Base-by-base conservation (phyloP, 2,888 invertebrate genomes). In the Cinara cedri region DNA sequence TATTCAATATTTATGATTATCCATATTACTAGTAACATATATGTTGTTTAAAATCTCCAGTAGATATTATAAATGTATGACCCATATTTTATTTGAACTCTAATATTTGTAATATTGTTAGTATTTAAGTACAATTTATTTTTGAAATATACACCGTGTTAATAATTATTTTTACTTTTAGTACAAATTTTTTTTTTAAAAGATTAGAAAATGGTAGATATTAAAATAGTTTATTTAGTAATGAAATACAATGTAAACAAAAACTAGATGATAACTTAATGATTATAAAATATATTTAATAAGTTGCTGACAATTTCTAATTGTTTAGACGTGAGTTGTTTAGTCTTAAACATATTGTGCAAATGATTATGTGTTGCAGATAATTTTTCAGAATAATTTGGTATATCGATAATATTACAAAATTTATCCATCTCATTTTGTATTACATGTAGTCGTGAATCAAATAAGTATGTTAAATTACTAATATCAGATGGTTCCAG, bases 261-360 rank as follows among this genome's bases (percentile, higher is more conserved):
- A 54, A 34, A 34, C 11, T 13, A 16, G 16, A 26, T 14, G 10
- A 72, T 9, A 10, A 24, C 42, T 60, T 42, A 78, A 70, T 1
- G 21, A 21, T 60, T 49, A 26, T 51, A 11, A 51, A 78, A 78
- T 51, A 78, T 42, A 51, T 70, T 70, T 3, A 70, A 24, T 24
- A 78, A 51, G 14, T 21, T 49, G 3, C 51, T 68, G 4, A 78
- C 51, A 14, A 49, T 60, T 21, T 70, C 78, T 16, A 51, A 11
- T 78, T 78, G 78, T 70, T 78, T 78, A 42, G 68, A 57, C 3
- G 57, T 51, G 19, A 78, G 60, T 42, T 51, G 60, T 60, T 68
- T 16, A 6, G 34, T 51, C 34, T 60, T 78, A n/a, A 78, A 62
- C 42, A 70, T 49, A 60, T 78, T 42, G 11, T 34, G 21, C 6